A percentile compares a stretch with the other conserved stretches of the same genome.
These are phyloP conservation scores for Pogonocichla stellata DNA, from an alignment of 2,113 vertebrate genomes.

Conservation along the genomic window DNA sequence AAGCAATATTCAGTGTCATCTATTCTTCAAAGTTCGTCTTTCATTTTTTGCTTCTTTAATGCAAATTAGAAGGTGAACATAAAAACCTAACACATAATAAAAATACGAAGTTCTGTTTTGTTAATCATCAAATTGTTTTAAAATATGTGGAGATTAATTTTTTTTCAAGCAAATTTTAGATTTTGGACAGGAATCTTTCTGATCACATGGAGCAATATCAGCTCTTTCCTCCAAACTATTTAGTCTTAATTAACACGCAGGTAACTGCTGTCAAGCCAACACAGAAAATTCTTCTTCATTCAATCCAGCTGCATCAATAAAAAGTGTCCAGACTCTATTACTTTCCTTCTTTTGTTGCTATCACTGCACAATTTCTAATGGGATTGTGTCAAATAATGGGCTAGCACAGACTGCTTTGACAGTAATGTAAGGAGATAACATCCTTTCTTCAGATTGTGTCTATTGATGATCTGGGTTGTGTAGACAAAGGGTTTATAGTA, in stretches of 20 bases:
- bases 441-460: neutral
- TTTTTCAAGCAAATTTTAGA: neutral
- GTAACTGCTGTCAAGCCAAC: neutral
- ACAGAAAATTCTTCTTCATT: neutral
- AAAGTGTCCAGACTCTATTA: neutral
- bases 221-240: neutral
- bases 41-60: neutral
- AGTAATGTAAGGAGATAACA: neutral
- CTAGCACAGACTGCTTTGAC: neutral
- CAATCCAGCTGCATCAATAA: neutral
- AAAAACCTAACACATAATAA: neutral
- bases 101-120: neutral
- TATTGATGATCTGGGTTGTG: neutral
- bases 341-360: neutral
- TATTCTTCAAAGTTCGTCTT: neutral
- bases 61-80: neutral
- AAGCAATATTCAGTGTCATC: neutral
- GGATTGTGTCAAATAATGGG: neutral
- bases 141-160: neutral
- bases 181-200: neutral
- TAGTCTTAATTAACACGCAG: neutral
- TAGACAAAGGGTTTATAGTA: neutral
- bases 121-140: neutral
- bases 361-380: neutral
- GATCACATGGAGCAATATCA: neutral